Evolutionary conservation across 2,113 vertebrate genomes (phyloP).

Genomic region (Chaetura pelagica): DNA sequence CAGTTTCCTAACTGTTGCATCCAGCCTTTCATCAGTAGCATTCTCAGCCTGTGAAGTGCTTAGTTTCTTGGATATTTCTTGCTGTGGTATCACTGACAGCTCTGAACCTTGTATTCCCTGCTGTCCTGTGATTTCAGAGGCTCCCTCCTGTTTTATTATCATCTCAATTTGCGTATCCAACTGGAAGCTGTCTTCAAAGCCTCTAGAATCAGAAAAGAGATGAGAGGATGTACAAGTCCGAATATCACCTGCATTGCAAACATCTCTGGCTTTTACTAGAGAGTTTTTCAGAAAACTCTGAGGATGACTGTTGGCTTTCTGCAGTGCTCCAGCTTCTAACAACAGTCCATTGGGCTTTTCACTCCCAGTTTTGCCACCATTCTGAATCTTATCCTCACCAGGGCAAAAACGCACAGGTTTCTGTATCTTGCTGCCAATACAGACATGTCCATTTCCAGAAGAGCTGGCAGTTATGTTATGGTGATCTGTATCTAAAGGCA

Average conservation of each 20-base stretch:
- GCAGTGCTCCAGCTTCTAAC: background rate
- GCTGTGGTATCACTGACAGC: background rate
- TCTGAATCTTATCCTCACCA: constrained; percentile 17
- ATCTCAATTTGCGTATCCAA: constrained; percentile 92
- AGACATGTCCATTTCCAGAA: background rate
- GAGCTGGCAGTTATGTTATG: background rate
- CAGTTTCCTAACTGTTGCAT: background rate
- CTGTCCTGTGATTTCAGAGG: constrained; percentile 35
- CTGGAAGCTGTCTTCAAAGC: constrained; percentile 92
- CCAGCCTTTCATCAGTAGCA: background rate
- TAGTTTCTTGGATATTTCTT: background rate
- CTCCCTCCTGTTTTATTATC: constrained; percentile 82
- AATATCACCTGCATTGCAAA: background rate
- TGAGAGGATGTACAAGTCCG: constrained; percentile 74
- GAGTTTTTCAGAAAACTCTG: constrained; percentile 22
- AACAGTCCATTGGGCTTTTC: background rate
- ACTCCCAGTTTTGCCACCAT: background rate
- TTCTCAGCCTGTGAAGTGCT: background rate
- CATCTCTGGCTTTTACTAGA: constrained; percentile 13
- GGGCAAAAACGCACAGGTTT: background rate
- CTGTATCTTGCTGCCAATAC: background rate
- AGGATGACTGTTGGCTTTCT: background rate
- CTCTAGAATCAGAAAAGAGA: constrained; percentile 65
- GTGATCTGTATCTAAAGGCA: background rate
- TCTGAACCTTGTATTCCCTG: constrained; percentile 5